Conservation (phyloP, 1,140 invertebrate genomes). For the Zaprionus taronus region DNA sequence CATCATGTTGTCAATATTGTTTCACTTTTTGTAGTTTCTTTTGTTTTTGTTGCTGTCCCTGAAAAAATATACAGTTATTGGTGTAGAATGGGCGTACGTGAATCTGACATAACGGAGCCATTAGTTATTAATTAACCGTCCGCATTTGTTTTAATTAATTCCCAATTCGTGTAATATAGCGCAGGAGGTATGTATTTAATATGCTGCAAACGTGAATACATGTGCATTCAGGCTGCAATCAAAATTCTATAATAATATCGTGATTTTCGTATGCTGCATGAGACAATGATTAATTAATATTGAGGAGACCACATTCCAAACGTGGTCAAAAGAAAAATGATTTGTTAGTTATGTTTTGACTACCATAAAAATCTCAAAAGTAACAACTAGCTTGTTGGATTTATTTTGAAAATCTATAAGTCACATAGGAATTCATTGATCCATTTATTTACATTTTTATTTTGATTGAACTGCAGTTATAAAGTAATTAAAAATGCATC, state of each 20-base stretch:
- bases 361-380: not conserved
- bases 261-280: conserved; percentile 26
- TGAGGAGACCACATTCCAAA: not conserved
- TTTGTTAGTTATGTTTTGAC: not conserved
- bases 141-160: conserved; percentile 61
- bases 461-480: conserved; percentile 7
- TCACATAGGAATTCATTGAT: not conserved
- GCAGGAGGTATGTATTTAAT: conserved; percentile 31
- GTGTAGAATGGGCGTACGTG: conserved; percentile 18
- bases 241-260: conserved; percentile 34
- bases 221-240: conserved; percentile 17
- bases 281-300: conserved; percentile 41
- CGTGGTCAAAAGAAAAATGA: not conserved
- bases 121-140: conserved; percentile 69
- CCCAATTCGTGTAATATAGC: conserved; percentile 15
- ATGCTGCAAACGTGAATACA: conserved; percentile 7
- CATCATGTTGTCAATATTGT: conserved; percentile 31
- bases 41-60: conserved; percentile 5
- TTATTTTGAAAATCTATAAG: not conserved
- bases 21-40: not conserved
- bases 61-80: conserved; percentile 8
- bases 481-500: conserved; percentile 8
- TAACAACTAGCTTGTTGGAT: not conserved
- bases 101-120: conserved; percentile 52
- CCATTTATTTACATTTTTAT: conserved; percentile 6